A percentile compares a stretch with the other conserved stretches of the same genome.
Evolutionary conservation across 1,140 invertebrate species (phyloP).

Genomic region (Eupristina koningsbergeri): DNA sequence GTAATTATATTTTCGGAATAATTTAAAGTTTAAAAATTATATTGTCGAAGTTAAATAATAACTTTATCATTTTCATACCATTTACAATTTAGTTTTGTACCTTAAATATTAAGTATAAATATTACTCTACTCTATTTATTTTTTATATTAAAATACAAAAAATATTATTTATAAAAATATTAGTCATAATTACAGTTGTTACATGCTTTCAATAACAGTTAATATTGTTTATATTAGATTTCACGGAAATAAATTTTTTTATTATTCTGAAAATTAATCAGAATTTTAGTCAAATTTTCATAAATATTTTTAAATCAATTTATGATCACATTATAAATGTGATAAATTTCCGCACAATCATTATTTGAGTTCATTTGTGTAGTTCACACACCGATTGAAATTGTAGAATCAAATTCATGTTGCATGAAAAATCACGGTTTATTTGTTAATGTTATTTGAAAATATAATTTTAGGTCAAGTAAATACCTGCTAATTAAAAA

Average conservation of each 20-base stretch:
- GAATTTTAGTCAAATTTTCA: background rate
- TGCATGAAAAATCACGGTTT: background rate
- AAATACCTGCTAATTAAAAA: background rate
- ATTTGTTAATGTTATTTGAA: background rate
- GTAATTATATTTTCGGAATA: too few relatives aligned
- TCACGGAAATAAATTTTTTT: too few relatives aligned
- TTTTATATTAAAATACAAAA: too few relatives aligned
- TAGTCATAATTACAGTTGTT: too few relatives aligned
- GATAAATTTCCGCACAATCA: constrained; percentile 7
- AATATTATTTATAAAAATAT: too few relatives aligned
- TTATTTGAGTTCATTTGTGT: background rate
- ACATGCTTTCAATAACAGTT: too few relatives aligned
- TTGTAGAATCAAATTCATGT: background rate
- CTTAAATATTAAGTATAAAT: too few relatives aligned
- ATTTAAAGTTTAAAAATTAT: too few relatives aligned
- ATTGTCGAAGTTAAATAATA: too few relatives aligned
- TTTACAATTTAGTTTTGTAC: too few relatives aligned
- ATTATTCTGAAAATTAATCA: background rate
- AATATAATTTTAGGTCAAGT: background rate
- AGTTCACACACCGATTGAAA: background rate
- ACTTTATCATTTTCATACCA: background rate
- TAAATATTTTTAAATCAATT: constrained; percentile 28
- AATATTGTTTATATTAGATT: too few relatives aligned
- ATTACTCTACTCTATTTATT: too few relatives aligned
- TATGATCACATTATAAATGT: background rate